Percentiles rank a stretch among this genome's conserved stretches.
These are phyloP conservation scores for Chelonoidis abingdonii DNA, from an alignment of 2,113 vertebrate genomes.

Conservation along the genomic window DNA sequence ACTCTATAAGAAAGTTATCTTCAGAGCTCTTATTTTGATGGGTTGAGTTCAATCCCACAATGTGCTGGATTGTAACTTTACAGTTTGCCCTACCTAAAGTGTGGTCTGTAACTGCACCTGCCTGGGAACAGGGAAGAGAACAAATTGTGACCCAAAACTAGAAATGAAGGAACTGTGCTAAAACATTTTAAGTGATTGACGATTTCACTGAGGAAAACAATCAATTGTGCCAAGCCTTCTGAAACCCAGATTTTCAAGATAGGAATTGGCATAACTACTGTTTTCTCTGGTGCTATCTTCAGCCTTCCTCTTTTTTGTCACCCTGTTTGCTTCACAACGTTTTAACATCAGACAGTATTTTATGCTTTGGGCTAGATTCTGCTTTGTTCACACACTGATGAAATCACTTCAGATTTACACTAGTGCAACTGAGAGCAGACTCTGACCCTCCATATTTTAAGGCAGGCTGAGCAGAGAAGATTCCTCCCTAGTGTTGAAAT, in stretches of 20 bases:
- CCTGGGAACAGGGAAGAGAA: slow-evolving; percentile 24
- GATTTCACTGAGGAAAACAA: slow-evolving; percentile 19
- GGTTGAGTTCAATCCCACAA: slow-evolving; percentile 30
- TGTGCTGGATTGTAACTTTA: background rate
- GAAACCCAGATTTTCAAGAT: slow-evolving; percentile 44
- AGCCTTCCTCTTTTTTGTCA: slow-evolving; percentile 17
- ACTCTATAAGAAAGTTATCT: slow-evolving; percentile 20
- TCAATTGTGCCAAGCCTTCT: slow-evolving; percentile 26
- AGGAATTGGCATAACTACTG: background rate
- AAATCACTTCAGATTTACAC: slow-evolving; percentile 16
- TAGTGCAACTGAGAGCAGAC: background rate
- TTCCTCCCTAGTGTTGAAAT: background rate
- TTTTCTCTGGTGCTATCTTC: slow-evolving; percentile 38
- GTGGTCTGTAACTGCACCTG: slow-evolving; percentile 35
- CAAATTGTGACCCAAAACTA: slow-evolving; percentile 60
- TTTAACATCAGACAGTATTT: background rate
- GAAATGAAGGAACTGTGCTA: slow-evolving; percentile 37
- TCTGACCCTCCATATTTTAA: background rate
- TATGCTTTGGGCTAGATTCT: background rate
- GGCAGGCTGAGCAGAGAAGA: background rate
- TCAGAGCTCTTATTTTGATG: slow-evolving; percentile 29
- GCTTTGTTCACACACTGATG: background rate
- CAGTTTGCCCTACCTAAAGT: background rate
- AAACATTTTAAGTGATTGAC: background rate
- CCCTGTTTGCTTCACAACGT: background rate